Base-by-base conservation (phyloP, 2,888 invertebrate genomes). In the Allolobophora icterica region DNA sequence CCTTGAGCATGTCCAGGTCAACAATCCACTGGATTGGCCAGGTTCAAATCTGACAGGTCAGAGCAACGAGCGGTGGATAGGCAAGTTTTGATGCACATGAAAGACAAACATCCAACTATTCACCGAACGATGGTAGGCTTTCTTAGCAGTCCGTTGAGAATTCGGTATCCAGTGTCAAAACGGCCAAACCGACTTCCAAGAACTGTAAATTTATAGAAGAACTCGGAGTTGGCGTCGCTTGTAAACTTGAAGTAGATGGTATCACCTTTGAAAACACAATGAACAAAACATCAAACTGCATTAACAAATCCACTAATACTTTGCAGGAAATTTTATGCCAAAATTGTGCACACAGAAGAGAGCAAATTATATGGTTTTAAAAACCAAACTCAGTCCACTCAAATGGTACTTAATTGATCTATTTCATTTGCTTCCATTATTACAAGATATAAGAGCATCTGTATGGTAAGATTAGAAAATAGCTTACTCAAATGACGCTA, bases 171-270 rank as follows among this genome's bases (percentile, higher is more conserved):
- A 0, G 95, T 95, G 92, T 94, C 94, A 92, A 95, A 95, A 91
- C 95, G 94, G 91, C 94, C 95, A 71, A 94, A 92, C 35, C 94
- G 94, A 30, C 95, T 94, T 33, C 94, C 91, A 35, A 93, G 93
- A 90, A 94, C 95, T 91, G 94, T 95, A 92, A 95, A 95, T 93
- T 94, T 94, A 93, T 95, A 95, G 35, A 95, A 95, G 95, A 95
- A 95, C 90, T 95, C 95, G 42, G 94, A 94, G 92, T 94, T 95
- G 91, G 94, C 94, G 92, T 95, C 95, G 0, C 95, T 94, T 45
- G 94, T 94, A 91, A 95, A 95, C 91, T 94, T 93, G 93, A 94
- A 95, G 91, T 94, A 94, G 5, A 95, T 93, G 11, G 92, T 92
- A 91, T 95, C 94, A 24, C 95, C 95, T 95, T 92, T 2, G 93